Base-by-base conservation (phyloP, 2,797 vertebrate species). In the Bradypus variegatus region DNA sequence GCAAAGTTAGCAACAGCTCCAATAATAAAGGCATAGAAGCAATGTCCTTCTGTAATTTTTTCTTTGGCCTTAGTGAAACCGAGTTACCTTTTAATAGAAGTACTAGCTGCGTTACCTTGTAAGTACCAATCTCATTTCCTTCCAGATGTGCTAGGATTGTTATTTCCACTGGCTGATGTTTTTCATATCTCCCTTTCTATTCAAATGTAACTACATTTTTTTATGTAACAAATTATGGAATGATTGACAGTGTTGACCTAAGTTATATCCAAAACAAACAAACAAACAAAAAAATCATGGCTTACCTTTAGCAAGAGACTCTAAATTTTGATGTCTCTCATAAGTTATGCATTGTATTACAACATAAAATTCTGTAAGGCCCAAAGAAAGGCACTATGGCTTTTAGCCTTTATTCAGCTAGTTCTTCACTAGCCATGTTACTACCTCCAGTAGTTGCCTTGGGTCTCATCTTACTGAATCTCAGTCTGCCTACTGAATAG, bases 201-300 rank as follows among this genome's bases (percentile, higher is more conserved):
- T 90, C 36, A 86, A 31, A 78, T 90, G 70, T 80, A 85, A 58
- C 67, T 76, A 38, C n/a, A 82, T 69, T 93, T 83, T 83, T 64
- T 58, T 38, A 80, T 77, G 6, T 75, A 83, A 83, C 64, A 70
- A 87, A 81, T 93, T 69, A 81, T n/a, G 38, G 89, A 89, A 33
- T 83, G n/a, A 16, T 81, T 88, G 75, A 78, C 72, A 85, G 2
- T 79, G 58, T 87, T 91, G 45, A 70, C n/a, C 65, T 91, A 67
- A 87, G 36, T 72, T 76, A 4, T 60, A 69, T 76, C 36, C 36
- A 19, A 31, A 65, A 45, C 41, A 45, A 45, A 45, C 41, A 41
- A 41, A 41, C 41, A 45, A 45, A 45, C 41, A 45, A 45, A 84
- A 38, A 41, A 36, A 27, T 86, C 15, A 29, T 53, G 31, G 33